Base-by-base conservation (phyloP, 2,888 invertebrate genomes). In the Ophion ellenae region DNA sequence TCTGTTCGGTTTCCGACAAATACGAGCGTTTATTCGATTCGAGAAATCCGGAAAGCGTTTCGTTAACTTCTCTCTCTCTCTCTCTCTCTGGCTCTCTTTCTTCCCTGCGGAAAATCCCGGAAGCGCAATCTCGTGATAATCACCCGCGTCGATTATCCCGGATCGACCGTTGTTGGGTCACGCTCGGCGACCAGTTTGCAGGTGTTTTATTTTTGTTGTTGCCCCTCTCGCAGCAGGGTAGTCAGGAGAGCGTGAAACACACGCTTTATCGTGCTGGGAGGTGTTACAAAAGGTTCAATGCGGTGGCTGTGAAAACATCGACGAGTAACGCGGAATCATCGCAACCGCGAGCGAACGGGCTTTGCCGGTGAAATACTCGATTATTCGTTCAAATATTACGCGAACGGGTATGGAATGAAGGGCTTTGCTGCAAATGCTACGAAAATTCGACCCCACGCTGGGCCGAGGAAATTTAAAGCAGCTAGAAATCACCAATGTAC, bases 221-320 rank as follows among this genome's bases (percentile, higher is more conserved):
- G 61, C 17, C 57, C 24, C 57, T 59, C 73, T 20, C 61, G 66
- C 61, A 59, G 66, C 79, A 77, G 45, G 86, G 84, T 87, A 87
- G 88, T 89, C 87, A 86, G 81, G 87, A 90, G 86, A 90, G 88
- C 89, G 86, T 86, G 87, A 89, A 88, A 66, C 79, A 40, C 67
- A 79, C 77, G 67, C 77, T 57, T 47, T 69, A 28, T 66, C 78
- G 81, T 67, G 61, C 63, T 66, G 36, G 75, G 47, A 70, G 75
- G 71, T 70, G 70, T 64, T 78, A 10, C 73, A 78, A 64, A 75
- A 40, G 57, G 36, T 69, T 45, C 17, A 45, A 9, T 28, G 57
- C 76, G 45, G 73, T 77, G 64, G 57, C 70, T 61, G 69, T 70
- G 83, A 36, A 81, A 85, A 86, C 82, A 80, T 70, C 61, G 47